Evolutionary conservation across 2,113 vertebrate genomes (phyloP), one percentile per base, ranked within the genome.

Genomic region (Isurus oxyrinchus): DNA sequence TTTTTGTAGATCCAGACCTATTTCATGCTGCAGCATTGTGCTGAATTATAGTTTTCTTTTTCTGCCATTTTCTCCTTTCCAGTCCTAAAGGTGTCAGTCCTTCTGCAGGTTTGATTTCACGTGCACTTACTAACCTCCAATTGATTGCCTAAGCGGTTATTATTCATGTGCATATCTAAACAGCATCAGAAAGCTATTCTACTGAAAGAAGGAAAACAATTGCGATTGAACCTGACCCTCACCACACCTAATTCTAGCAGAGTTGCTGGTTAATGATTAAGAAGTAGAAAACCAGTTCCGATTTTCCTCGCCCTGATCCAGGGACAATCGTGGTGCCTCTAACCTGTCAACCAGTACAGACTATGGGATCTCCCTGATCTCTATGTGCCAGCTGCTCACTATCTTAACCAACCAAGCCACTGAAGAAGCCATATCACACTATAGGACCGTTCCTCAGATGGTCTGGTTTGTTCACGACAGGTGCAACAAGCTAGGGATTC

Each of bases 401-500:
- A 6, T 44, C 59, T 63, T 63, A n/a, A 63, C 6, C 35, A 91
- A 94, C 59, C 19, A 57, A 94, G 57, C 59, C 59, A 40, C 35
- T 23, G 35, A 57, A 40, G 31, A 66, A 94, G 87, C 35, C 57
- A 63, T 1, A 59, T 57, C 27, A 59, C 88, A 91, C 40, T 16
- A 84, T 44, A 84, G 31, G 88, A 61, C 88, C n/a, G n/a, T 94
- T 63, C 90, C 61, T 94, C 57, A n/a, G 90, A 94, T 63, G 57
- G 90, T 63, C 90, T n/a, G 61, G 59, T 94, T 94, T 40, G 59
- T 94, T 94, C 59, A 63, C 59, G 61, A 61, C 90, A 94, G 90
- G 90, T 94, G 90, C 59, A 66, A 61, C 59, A 40, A 63, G 59
- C 81, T 94, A 63, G 35, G 61, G 90, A 94, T 63, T 61, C 59